Conservation (phyloP, 2,888 invertebrate species). For the Gymnoscelis rufifasciata region DNA sequence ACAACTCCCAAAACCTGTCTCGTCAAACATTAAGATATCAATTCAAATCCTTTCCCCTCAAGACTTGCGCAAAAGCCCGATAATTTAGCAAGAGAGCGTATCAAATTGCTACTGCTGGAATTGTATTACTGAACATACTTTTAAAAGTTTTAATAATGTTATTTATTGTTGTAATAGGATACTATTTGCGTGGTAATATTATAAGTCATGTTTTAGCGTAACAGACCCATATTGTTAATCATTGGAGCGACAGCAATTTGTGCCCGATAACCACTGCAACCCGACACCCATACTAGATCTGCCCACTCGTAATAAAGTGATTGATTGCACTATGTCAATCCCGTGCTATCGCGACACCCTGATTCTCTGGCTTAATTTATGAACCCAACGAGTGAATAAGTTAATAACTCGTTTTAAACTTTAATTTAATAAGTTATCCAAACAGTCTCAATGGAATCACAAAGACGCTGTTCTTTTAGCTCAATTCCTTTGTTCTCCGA, state of each 20-base stretch:
- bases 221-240: conserved; percentile 53
- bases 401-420: conserved; percentile 11
- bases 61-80: conserved; percentile 38
- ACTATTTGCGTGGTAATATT: conserved; percentile 36
- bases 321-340: conserved; percentile 68
- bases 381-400: conserved; percentile 19
- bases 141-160: conserved; percentile 13
- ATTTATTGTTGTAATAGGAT: conserved; percentile 28
- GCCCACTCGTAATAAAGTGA: conserved; percentile 60
- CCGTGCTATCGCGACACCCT: conserved; percentile 58
- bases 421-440: conserved; percentile 23
- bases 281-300: conserved; percentile 53
- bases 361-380: conserved; percentile 38
- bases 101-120: conserved; percentile 39
- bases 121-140: conserved; percentile 38
- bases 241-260: conserved; percentile 65
- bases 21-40: conserved; percentile 26
- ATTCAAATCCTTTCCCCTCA: conserved; percentile 34
- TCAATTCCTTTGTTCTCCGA: conserved; percentile 25
- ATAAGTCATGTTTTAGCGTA: conserved; percentile 34
- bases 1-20: conserved; percentile 44
- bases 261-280: conserved; percentile 67
- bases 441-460: conserved; percentile 19
- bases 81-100: conserved; percentile 40
- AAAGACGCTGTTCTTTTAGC: conserved; percentile 22